Evolutionary conservation across 1,140 invertebrate species (phyloP), one percentile per base, ranked within the genome.

Genomic region (Saxidomus purpurata): DNA sequence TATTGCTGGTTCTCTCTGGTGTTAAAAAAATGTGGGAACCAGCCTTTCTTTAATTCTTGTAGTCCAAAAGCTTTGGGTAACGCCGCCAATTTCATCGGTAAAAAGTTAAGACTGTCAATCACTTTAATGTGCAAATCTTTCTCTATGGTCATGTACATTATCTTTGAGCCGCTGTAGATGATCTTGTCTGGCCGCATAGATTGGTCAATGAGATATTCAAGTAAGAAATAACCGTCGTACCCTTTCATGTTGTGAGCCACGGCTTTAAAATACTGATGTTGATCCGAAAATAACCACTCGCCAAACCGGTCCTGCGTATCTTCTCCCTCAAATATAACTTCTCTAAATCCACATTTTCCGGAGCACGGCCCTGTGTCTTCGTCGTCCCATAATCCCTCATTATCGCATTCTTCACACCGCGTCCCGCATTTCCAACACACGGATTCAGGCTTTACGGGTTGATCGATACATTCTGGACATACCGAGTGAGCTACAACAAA

Each of bases 41-140:
- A n/a, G n/a, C n/a, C n/a, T n/a, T n/a, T n/a, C n/a, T n/a, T n/a
- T 55, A 90, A 55, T 61, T 90, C 89, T 0, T 22, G 34, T 47
- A 90, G 0, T 15, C 83, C 74, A 52, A 90, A 90, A 22, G 82
- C 36, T 43, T 83, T 82, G 6, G 84, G 89, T 47, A 87, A 36
- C 15, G 38, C 49, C 1, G 43, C 11, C 6, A 90, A 43, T 31
- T 34, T 43, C 81, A 85, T 89, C 15, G 61, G 83, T 80, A 90
- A 19, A 77, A 90, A 90, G 25, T 79, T 87, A 11, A 81, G 28
- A 17, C 19, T 77, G 55, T n/a, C n/a, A n/a, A n/a, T n/a, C n/a
- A n/a, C n/a, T n/a, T n/a, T n/a, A n/a, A n/a, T n/a, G n/a, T n/a
- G n/a, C n/a, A n/a, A n/a, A n/a, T n/a, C n/a, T n/a, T n/a, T n/a